These are phyloP conservation scores for Petrocephalus schoutedeni DNA, from an alignment of 2,797 vertebrate genomes.

Conservation along the genomic window DNA sequence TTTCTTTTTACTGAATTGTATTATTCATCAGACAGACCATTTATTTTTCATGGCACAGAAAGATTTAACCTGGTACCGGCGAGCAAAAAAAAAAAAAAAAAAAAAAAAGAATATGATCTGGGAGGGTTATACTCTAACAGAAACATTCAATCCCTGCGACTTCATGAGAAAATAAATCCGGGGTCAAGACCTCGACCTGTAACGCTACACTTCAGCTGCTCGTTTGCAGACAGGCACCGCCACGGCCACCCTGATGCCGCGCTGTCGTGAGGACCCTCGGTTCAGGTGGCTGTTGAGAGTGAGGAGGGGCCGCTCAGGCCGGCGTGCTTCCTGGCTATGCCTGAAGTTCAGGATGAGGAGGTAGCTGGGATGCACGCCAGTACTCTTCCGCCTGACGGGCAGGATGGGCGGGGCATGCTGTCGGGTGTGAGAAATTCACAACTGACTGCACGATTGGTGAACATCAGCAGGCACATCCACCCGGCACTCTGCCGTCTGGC, in stretches of 20 bases:
- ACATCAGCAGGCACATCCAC: constrained; percentile 17
- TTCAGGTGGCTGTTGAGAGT: background rate
- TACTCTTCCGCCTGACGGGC: background rate
- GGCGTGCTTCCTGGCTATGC: background rate
- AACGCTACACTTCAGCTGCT: background rate
- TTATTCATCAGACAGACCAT: background rate
- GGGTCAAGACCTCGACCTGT: background rate
- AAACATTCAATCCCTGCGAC: background rate
- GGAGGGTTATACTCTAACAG: background rate
- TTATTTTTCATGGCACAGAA: background rate
- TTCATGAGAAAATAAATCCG: background rate
- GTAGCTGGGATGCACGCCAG: background rate
- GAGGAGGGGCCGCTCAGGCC: background rate
- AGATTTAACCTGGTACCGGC: background rate
- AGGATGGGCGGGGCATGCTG: constrained; percentile 41
- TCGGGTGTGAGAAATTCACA: constrained; percentile 50
- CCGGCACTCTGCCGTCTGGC: background rate
- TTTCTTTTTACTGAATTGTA: background rate
- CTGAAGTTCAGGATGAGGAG: background rate
- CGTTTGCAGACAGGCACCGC: background rate
- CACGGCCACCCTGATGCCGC: background rate
- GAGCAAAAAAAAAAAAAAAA: background rate
- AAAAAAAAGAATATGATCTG: background rate
- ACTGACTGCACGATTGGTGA: constrained; percentile 49
- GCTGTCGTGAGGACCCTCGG: background rate